phyloP scores from a whole-genome alignment of 2,888 invertebrate genomes.

The Tipula unca region DNA sequence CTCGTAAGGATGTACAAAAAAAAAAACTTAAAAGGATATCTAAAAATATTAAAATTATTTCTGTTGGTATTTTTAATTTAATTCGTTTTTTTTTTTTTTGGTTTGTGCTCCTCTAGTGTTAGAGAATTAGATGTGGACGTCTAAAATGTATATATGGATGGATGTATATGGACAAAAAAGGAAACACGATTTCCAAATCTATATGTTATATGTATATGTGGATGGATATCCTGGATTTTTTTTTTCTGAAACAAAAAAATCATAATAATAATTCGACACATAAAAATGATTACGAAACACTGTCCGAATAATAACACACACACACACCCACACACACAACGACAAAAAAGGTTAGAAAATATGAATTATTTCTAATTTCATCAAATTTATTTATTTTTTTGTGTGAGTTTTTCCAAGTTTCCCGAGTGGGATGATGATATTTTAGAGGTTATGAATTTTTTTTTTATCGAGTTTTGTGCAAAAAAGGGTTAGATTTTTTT shows the following conservation, averaged over 20 bases:
- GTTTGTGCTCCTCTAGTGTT: background rate
- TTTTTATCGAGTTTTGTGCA: background rate
- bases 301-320: background rate
- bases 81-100: background rate
- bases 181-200: background rate
- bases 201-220: background rate
- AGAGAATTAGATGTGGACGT: background rate
- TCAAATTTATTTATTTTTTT: background rate
- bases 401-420: background rate
- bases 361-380: conserved; percentile 14
- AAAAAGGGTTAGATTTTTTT: background rate
- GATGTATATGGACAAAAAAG: background rate
- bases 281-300: background rate
- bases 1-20: background rate
- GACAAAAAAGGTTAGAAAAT: conserved; percentile 4
- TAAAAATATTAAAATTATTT: background rate
- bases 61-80: conserved; percentile 14
- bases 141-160: background rate
- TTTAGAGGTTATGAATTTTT: background rate
- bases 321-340: background rate
- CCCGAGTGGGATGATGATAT: background rate
- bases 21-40: background rate
- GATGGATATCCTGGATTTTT: background rate
- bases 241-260: background rate
- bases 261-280: background rate